phyloP scores from a whole-genome alignment of 2,888 invertebrate species.

The Stomorhina lunata region DNA sequence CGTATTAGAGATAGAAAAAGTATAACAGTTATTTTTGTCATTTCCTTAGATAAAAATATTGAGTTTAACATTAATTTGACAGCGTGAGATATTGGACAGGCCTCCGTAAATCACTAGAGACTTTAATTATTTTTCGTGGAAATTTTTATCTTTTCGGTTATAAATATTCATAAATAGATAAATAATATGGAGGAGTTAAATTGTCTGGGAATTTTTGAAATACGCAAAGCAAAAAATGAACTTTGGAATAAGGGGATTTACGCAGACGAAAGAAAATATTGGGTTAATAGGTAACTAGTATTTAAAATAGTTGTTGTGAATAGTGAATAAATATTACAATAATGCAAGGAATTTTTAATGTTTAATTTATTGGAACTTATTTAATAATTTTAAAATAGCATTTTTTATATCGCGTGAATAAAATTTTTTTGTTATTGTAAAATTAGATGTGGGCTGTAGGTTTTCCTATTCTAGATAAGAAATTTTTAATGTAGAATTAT shows the following conservation, averaged over 20 bases:
- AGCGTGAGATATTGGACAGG: conserved; percentile 30
- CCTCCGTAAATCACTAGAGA: background rate
- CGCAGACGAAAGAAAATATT: too few species aligned
- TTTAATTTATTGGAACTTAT: too few species aligned
- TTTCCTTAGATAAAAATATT: background rate
- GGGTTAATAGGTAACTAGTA: too few species aligned
- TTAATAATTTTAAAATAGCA: too few species aligned
- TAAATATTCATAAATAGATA: conserved; percentile 8
- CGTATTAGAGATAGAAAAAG: too few species aligned
- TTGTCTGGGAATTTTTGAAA: background rate
- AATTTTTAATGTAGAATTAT: background rate
- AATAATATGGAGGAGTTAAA: background rate
- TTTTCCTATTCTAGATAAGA: background rate
- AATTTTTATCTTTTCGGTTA: background rate
- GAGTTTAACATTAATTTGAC: conserved; percentile 13
- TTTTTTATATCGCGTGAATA: too few species aligned
- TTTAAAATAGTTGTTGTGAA: too few species aligned
- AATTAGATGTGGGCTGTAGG: too few species aligned
- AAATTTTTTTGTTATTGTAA: too few species aligned
- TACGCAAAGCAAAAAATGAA: background rate
- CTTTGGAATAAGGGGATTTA: conserved; percentile 2
- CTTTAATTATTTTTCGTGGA: conserved; percentile 10
- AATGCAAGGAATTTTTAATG: too few species aligned
- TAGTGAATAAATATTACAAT: too few species aligned
- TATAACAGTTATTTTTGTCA: background rate